Evolutionary conservation across 2,888 invertebrate species (phyloP).

Genomic region (Rhorus exstirpatorius): DNA sequence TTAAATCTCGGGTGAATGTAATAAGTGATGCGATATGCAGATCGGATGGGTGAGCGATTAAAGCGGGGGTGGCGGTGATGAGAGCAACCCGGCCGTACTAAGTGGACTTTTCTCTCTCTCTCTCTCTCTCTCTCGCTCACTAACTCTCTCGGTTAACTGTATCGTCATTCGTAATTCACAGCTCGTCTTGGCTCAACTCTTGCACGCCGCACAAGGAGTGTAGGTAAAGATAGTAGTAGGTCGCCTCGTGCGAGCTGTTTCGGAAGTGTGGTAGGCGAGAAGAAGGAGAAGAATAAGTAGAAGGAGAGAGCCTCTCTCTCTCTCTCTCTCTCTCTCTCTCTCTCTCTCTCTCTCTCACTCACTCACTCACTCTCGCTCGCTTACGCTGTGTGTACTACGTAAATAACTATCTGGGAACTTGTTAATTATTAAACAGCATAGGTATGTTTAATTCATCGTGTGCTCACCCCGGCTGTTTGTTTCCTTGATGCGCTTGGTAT

Average conservation of each 20-base stretch:
- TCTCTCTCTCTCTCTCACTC: conserved; percentile 9
- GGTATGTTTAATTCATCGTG: conserved; percentile 85
- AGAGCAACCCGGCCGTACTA: conserved; percentile 63
- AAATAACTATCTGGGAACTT: conserved; percentile 77
- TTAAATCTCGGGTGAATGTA: conserved; percentile 59
- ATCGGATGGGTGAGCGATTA: conserved; percentile 67
- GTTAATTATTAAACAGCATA: conserved; percentile 86
- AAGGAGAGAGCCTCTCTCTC: conserved; percentile 32
- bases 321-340: conserved; percentile 17
- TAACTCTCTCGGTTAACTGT: conserved; percentile 70
- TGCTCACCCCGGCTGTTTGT: conserved; percentile 84
- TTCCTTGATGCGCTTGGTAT: conserved; percentile 83
- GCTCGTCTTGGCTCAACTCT: conserved; percentile 74
- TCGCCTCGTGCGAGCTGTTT: conserved; percentile 69
- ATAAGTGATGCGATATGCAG: conserved; percentile 68
- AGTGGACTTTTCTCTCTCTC: conserved; percentile 58
- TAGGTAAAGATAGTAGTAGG: conserved; percentile 68
- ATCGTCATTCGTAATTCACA: conserved; percentile 81
- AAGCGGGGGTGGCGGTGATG: conserved; percentile 52
- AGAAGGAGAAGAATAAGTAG: conserved; percentile 40
- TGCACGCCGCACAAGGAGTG: conserved; percentile 58
- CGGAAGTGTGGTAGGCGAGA: conserved; percentile 50
- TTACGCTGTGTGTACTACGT: conserved; percentile 49
- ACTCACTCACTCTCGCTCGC: conserved; percentile 23
- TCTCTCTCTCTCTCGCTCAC: conserved; percentile 38